Conservation (phyloP, 2,888 invertebrate genomes). For the Thalpophila matura region DNA sequence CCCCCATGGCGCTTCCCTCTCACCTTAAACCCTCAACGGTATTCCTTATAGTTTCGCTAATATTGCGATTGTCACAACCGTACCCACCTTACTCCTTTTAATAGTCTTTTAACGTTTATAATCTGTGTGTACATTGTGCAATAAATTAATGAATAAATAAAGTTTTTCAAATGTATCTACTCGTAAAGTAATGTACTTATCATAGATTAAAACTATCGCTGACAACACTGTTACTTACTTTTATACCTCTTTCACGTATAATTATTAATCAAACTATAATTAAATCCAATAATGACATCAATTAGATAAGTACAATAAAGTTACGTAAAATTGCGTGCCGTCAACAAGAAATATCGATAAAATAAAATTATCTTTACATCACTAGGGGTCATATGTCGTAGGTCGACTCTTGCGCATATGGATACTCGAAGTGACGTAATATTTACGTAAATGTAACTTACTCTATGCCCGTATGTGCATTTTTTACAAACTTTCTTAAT, state of each 20-base stretch:
- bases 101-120: too few relatives aligned
- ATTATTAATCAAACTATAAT: slow-evolving; percentile 3
- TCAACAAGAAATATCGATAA: slow-evolving; percentile 35
- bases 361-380: slow-evolving; percentile 61
- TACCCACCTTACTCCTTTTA: too few relatives aligned
- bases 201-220: too few relatives aligned
- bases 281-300: slow-evolving; percentile 5
- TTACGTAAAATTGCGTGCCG: slow-evolving; percentile 14
- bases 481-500: slow-evolving; percentile 36
- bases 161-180: too few relatives aligned
- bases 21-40: too few relatives aligned
- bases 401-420: slow-evolving; percentile 82
- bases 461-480: slow-evolving; percentile 17
- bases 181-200: too few relatives aligned
- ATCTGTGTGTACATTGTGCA: too few relatives aligned
- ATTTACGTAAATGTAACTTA: slow-evolving; percentile 75
- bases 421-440: slow-evolving; percentile 77
- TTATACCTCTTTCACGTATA: neutral
- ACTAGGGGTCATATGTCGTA: slow-evolving; percentile 81
- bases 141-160: too few relatives aligned
- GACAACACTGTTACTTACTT: too few relatives aligned
- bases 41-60: too few relatives aligned
- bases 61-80: too few relatives aligned
- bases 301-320: slow-evolving; percentile 18
- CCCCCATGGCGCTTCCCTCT: too few relatives aligned